A percentile compares a stretch with the other conserved stretches of the same genome.
These are phyloP conservation scores for Crioceris asparagi DNA, from an alignment of 2,888 invertebrate species.

Conservation along the genomic window DNA sequence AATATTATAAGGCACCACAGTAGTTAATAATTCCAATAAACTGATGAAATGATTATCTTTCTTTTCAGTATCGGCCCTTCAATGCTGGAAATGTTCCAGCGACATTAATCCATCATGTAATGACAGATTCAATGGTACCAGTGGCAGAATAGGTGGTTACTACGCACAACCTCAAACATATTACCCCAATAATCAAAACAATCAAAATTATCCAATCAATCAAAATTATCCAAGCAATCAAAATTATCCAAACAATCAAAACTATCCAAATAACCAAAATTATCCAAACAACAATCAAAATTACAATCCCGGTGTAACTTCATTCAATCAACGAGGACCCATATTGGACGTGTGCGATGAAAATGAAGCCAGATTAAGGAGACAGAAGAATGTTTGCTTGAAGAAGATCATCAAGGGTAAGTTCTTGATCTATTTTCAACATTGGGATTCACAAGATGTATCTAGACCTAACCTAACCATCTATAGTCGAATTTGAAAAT, in stretches of 20 bases:
- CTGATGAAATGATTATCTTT: no score
- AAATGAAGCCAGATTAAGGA: slow-evolving; percentile 20
- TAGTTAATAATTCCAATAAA: no score
- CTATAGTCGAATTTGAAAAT: no score
- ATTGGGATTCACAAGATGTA: no score
- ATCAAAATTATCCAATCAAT: slow-evolving; percentile 35
- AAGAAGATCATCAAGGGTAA: slow-evolving; percentile 63
- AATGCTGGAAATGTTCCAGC: slow-evolving; percentile 70
- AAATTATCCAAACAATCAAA: slow-evolving; percentile 30
- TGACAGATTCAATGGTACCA: slow-evolving; percentile 56
- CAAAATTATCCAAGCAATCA: slow-evolving; percentile 5
- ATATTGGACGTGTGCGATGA: slow-evolving; percentile 21
- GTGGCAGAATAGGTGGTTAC: slow-evolving; percentile 9
- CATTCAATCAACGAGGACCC: slow-evolving; percentile 9
- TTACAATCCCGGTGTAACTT: slow-evolving; percentile 9
- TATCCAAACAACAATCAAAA: slow-evolving; percentile 15
- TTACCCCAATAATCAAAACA: slow-evolving; percentile 20
- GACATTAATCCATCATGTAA: slow-evolving; percentile 58
- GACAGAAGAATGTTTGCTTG: slow-evolving; percentile 52
- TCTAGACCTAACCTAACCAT: no score
- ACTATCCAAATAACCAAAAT: slow-evolving; percentile 28
- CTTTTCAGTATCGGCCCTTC: slow-evolving; percentile 54
- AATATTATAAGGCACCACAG: no score
- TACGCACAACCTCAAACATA: slow-evolving; percentile 15
- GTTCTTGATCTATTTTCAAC: neutral